These are phyloP conservation scores for Xestia c-nigrum DNA, from an alignment of 2,888 invertebrate genomes.

Conservation along the genomic window DNA sequence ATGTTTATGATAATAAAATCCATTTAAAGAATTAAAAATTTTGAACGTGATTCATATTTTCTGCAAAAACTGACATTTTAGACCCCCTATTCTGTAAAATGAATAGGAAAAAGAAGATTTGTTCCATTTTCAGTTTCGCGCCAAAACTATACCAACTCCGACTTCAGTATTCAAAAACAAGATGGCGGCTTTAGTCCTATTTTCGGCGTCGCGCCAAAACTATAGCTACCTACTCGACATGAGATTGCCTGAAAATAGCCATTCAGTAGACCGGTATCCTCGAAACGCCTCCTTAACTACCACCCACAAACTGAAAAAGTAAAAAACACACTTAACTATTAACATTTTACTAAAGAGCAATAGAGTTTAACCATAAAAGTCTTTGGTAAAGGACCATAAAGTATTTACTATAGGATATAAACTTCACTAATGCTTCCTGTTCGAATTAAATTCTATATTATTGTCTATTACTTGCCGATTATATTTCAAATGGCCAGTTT, in stretches of 20 bases:
- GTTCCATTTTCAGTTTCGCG: no score
- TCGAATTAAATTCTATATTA: slow-evolving; percentile 49
- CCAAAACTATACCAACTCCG: no score
- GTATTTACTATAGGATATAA: slow-evolving; percentile 36
- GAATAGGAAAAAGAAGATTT: no score
- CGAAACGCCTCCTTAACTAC: background rate
- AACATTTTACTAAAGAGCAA: slow-evolving; percentile 31
- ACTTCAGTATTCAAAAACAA: background rate
- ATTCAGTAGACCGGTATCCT: background rate
- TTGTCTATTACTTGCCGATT: slow-evolving; percentile 50
- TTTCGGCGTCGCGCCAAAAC: background rate
- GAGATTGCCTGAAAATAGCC: background rate
- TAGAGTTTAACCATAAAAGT: slow-evolving; percentile 35
- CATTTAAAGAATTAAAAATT: no score
- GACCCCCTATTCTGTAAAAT: no score
- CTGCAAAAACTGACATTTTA: no score
- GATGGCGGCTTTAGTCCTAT: background rate
- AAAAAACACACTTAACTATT: background rate
- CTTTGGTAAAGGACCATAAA: slow-evolving; percentile 42
- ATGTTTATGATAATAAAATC: no score
- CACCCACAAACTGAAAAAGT: slow-evolving; percentile 29
- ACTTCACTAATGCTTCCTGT: slow-evolving; percentile 51
- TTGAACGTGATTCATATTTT: no score
- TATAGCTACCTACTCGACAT: no score
- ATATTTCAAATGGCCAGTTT: slow-evolving; percentile 50